A percentile compares a stretch with the other conserved stretches of the same genome.
phyloP scores from a whole-genome alignment of 2,888 invertebrate genomes.

The Heliconius charithonia region DNA sequence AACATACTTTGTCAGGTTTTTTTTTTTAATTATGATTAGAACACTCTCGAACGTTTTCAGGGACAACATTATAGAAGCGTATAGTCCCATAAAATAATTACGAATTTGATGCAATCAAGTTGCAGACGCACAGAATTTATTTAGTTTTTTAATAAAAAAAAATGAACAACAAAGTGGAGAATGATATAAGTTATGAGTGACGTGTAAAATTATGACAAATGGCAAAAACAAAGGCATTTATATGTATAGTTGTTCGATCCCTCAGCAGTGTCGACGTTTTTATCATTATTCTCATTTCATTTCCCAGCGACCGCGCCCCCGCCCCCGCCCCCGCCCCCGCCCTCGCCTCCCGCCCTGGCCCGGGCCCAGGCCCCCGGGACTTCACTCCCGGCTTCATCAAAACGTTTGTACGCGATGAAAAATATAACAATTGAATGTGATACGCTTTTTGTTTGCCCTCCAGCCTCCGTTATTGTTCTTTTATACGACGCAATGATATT shows the following conservation, averaged over 20 bases:
- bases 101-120: too few species aligned
- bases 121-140: too few species aligned
- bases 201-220: conserved; percentile 9
- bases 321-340: conserved; percentile 43
- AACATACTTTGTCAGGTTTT: too few species aligned
- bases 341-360: conserved; percentile 29
- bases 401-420: conserved; percentile 62
- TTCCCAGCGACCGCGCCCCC: conserved; percentile 52
- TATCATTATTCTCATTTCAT: conserved; percentile 72
- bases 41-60: too few species aligned
- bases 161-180: too few species aligned
- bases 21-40: too few species aligned
- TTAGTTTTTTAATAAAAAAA: too few species aligned
- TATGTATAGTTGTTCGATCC: conserved; percentile 40
- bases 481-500: conserved; percentile 35
- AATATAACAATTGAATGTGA: conserved; percentile 53
- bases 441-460: conserved; percentile 47
- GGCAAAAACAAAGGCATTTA: conserved; percentile 27
- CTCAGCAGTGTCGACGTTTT: conserved; percentile 61
- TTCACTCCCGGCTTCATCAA: conserved; percentile 61
- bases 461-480: conserved; percentile 40
- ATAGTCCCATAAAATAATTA: too few species aligned
- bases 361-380: conserved; percentile 48
- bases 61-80: too few species aligned
- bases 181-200: background rate